Base-by-base conservation (phyloP, 2,888 invertebrate species). In the Elgonia sp. region DNA sequence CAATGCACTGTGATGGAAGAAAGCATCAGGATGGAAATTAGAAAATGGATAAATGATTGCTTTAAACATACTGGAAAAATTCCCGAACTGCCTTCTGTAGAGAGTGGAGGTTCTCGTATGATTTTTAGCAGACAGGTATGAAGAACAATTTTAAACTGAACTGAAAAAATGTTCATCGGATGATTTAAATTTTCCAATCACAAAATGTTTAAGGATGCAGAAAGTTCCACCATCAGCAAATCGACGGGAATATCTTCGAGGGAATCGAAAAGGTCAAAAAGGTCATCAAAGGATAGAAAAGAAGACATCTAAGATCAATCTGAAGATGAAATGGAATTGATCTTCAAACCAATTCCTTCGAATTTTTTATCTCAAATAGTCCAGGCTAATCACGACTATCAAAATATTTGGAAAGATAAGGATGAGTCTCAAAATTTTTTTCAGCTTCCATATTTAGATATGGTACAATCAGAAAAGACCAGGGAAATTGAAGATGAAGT, bases 51-150 rank as follows among this genome's bases (percentile, higher is more conserved):
- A 88, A 96, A 97, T 89, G 97, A 97, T 90, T 98, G 97, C 93
- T 97, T 97, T 94, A 96, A 97, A 55, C 96, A 97, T 91, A 97
- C 97, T 7, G 98, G 97, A 39, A 97, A 97, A 93, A 97, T 99
- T 92, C 99, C 99, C 0, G 98, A 99, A 90, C 97, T 98, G 92
- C 99, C 99, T 0, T 97, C 98, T 3, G 98, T 97, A 89, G 99
- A 99, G 92, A 97, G 97, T 91, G 98, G 98, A 9, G 98, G 98
- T 0, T 98, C 98, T 0, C 96, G 97, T 90, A 95, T 97, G 87
- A 96, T 99, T 94, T 97, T 98, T 90, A 97, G 97, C 91, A 95
- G 97, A 91, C 97, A 97, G 95, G 97, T 93, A 86, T 10, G 16
- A 16, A 46, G n/a, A 46, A 14, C 16, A 14, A 16, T 5, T 46